phyloP scores from a whole-genome alignment of 2,888 invertebrate species.

The Caenorhabditis angaria region DNA sequence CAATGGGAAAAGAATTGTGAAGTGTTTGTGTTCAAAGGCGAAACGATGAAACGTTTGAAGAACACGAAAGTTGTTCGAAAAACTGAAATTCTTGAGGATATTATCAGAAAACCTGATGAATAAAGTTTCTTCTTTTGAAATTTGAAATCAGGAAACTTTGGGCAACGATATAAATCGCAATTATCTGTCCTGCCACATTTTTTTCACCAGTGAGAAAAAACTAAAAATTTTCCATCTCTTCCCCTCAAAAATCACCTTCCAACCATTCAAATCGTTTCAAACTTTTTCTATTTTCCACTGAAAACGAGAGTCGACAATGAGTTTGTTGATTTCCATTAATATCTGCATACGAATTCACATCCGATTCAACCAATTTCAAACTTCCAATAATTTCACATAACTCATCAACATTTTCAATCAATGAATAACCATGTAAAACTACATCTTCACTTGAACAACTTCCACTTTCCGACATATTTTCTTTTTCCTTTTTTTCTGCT shows the following conservation, averaged over 20 bases:
- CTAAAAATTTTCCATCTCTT: too few relatives aligned
- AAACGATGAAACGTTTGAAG: neutral
- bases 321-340: neutral
- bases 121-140: neutral
- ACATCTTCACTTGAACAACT: constrained; percentile 11
- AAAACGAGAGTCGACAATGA: neutral
- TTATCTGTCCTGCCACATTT: too few relatives aligned
- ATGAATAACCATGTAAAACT: constrained; percentile 19
- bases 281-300: neutral
- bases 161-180: too few relatives aligned
- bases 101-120: neutral
- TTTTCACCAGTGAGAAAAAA: too few relatives aligned
- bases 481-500: constrained; percentile 17
- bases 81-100: constrained; percentile 3
- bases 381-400: constrained; percentile 18
- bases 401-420: constrained; percentile 23
- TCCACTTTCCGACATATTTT: constrained; percentile 6
- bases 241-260: neutral
- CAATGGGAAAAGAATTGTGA: neutral
- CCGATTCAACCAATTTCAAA: neutral
- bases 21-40: constrained; percentile 2
- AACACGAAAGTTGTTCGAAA: neutral
- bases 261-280: neutral
- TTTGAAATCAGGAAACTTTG: too few relatives aligned
- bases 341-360: neutral